Evolutionary conservation across 2,888 invertebrate species (phyloP), one percentile per base, ranked within the genome.

Genomic region (Meloe dianella): DNA sequence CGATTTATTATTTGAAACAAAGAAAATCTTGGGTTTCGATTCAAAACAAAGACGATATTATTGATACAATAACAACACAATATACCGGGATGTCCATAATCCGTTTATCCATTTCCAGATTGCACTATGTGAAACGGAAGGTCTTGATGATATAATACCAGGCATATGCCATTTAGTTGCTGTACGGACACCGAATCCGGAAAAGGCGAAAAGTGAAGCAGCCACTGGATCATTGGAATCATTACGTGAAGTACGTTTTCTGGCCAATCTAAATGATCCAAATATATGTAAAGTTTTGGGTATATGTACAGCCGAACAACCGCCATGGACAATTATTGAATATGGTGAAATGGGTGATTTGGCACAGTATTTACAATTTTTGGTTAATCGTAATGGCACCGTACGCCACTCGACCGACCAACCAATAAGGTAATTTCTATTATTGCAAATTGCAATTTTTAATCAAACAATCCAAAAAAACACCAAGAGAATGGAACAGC

Each of bases 341-440:
- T 91, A 91, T 83, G 89, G 91, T 80, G 90, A 91, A 76, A 89
- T 90, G 79, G 92, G 92, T 10, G 92, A 92, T 83, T 86, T 92
- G 68, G 89, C 90, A 75, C 90, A 91, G 81, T 91, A 91, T 83
- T 82, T 89, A 67, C 87, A 87, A 78, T 83, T 83, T 74, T 75
- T 83, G 60, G 81, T 83, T 35, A 83, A 81, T 72, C 80, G 82
- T 72, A 83, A 82, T 69, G 82, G 81, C 62, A 75, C 78, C n/a
- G 78, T 78, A 30, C 73, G 79, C 61, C 71, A 70, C 10, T 76
- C 80, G 6, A 75, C 78, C 56, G 78, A 81, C 70, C 79, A 80
- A 59, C 81, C 82, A 22, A 77, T 82, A 63, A 81, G 81, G 83
- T 82, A 78, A 69, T 41, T 41, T 8, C 3, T 10, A 20, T 47